Evolutionary conservation across 23 tunicate genomes (phyloP).

Genomic region (Ciona savignyi): DNA sequence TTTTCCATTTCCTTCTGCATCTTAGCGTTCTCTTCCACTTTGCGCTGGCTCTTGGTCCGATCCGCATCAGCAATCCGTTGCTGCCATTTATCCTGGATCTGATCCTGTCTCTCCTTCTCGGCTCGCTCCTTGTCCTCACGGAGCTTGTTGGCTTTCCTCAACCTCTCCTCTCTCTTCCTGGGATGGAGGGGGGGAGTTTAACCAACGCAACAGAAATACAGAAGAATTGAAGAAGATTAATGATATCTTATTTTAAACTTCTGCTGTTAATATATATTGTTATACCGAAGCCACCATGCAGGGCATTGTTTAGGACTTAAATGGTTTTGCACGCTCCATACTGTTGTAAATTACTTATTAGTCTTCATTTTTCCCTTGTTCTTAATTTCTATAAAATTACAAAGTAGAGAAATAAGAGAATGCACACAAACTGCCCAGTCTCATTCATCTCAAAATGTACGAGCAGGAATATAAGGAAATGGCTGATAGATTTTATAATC

Average conservation of each 20-base stretch:
- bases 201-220: no score
- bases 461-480: neutral
- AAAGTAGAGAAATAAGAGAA: no score
- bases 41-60: conserved; percentile 34
- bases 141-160: conserved; percentile 1
- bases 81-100: conserved; percentile 46
- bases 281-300: no score
- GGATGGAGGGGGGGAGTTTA: neutral
- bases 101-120: conserved; percentile 33
- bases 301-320: no score
- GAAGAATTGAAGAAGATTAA: no score
- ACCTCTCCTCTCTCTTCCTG: conserved; percentile 48
- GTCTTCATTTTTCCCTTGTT: no score
- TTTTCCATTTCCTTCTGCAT: conserved; percentile 46
- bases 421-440: neutral
- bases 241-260: no score
- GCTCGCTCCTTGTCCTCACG: conserved; percentile 38
- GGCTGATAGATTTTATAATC: neutral
- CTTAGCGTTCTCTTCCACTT: conserved; percentile 46
- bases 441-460: no score
- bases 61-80: conserved; percentile 57
- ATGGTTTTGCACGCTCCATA: no score
- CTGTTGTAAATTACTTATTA: no score
- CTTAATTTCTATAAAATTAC: no score
- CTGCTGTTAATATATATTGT: no score